Percentiles rank a stretch among this genome's conserved stretches.
phyloP scores from a whole-genome alignment of 2,113 vertebrate species.

The Gulo gulo region DNA sequence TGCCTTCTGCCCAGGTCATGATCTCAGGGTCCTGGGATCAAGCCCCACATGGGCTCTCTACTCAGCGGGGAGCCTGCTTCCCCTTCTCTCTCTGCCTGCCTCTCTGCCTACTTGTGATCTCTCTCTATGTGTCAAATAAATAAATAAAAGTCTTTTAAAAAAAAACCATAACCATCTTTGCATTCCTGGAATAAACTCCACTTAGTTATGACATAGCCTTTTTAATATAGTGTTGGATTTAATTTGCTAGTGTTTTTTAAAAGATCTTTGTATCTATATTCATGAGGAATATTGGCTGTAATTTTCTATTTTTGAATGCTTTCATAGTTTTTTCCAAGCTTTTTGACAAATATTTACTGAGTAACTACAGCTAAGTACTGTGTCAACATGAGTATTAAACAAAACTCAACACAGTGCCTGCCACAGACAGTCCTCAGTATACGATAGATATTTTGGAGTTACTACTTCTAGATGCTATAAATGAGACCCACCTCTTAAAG shows the following conservation, averaged over 20 bases:
- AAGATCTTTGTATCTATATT: background rate
- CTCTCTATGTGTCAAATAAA: no score
- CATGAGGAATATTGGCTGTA: background rate
- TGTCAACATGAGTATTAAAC: background rate
- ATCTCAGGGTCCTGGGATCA: no score
- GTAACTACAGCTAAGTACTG: background rate
- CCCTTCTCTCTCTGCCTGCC: no score
- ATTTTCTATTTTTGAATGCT: background rate
- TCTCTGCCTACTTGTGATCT: no score
- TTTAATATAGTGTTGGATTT: background rate
- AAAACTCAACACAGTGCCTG: background rate
- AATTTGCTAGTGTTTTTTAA: background rate
- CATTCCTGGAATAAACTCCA: background rate
- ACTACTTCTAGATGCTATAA: background rate
- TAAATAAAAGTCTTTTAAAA: no score
- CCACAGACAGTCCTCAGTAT: background rate
- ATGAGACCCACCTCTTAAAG: background rate
- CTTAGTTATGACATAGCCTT: background rate
- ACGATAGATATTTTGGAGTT: background rate
- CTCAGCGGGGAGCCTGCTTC: no score
- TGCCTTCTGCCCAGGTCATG: no score
- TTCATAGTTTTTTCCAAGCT: background rate
- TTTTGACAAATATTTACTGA: constrained; percentile 13
- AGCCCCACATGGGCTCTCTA: no score
- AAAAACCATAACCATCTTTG: background rate